These are phyloP conservation scores for Torymus auratus DNA, from an alignment of 2,888 invertebrate genomes.

Conservation along the genomic window DNA sequence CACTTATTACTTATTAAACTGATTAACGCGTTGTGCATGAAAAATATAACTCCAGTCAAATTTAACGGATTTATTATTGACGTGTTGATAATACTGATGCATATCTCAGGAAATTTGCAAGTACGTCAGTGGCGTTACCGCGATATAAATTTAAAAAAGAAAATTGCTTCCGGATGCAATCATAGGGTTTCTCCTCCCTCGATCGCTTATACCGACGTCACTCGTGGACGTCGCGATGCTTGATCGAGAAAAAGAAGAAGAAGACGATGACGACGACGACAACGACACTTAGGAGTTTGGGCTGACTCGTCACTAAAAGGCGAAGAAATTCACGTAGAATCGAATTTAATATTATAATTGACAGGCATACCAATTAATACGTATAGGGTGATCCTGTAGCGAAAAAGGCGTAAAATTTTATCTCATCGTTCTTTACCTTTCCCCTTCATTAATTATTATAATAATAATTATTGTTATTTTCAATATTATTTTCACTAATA, in stretches of 20 bases:
- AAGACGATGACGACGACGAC: neutral
- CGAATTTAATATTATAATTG: constrained; percentile 74
- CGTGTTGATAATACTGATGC: constrained; percentile 4
- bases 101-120: constrained; percentile 13
- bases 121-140: neutral
- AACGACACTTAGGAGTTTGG: constrained; percentile 13
- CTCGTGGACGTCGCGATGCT: constrained; percentile 31
- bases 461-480: constrained; percentile 13
- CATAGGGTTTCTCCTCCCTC: too few species aligned
- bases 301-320: constrained; percentile 55
- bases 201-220: constrained; percentile 22
- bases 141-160: neutral
- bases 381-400: constrained; percentile 70
- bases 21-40: too few species aligned
- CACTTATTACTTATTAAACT: too few species aligned
- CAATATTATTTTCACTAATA: constrained; percentile 24
- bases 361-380: constrained; percentile 74
- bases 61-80: neutral
- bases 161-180: too few species aligned
- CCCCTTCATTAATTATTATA: constrained; percentile 2
- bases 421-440: constrained; percentile 25
- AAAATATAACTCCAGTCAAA: too few species aligned
- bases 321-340: constrained; percentile 51
- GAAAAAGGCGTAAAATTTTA: constrained; percentile 72
- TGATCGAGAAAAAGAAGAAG: constrained; percentile 11